Conservation (phyloP, 2,113 vertebrate genomes). For the Xiphophorus hellerii region DNA sequence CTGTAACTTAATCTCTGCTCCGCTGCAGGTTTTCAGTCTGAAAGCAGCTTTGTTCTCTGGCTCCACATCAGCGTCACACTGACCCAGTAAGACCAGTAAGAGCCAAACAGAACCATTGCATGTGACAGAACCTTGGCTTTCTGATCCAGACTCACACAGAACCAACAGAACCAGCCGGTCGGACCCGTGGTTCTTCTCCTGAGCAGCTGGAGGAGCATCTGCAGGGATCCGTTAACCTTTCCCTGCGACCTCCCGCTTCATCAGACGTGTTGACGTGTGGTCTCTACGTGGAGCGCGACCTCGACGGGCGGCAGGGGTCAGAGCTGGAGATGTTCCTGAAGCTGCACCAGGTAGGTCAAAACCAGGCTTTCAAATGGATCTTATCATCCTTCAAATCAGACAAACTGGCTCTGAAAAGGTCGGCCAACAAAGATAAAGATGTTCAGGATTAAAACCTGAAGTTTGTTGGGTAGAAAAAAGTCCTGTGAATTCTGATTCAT, state of each 20-base stretch:
- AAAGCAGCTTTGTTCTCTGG: constrained; percentile 70
- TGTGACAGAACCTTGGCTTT: background rate
- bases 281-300: background rate
- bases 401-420: background rate
- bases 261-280: constrained; percentile 76
- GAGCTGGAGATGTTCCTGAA: background rate
- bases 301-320: background rate
- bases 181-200: background rate
- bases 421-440: background rate
- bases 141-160: background rate
- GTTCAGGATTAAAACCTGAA: background rate
- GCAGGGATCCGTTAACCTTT: constrained; percentile 52
- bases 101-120: background rate
- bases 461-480: background rate
- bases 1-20: constrained; percentile 61
- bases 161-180: background rate
- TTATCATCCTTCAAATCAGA: background rate
- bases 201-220: background rate
- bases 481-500: too few relatives aligned
- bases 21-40: constrained; percentile 27
- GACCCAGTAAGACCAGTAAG: background rate
- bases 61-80: background rate
- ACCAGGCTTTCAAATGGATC: background rate
- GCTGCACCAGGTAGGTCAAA: constrained; percentile 37
- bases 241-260: constrained; percentile 67